Base-by-base conservation (phyloP, 64 coral and sea anemone genomes). In the Montipora capricornis region DNA sequence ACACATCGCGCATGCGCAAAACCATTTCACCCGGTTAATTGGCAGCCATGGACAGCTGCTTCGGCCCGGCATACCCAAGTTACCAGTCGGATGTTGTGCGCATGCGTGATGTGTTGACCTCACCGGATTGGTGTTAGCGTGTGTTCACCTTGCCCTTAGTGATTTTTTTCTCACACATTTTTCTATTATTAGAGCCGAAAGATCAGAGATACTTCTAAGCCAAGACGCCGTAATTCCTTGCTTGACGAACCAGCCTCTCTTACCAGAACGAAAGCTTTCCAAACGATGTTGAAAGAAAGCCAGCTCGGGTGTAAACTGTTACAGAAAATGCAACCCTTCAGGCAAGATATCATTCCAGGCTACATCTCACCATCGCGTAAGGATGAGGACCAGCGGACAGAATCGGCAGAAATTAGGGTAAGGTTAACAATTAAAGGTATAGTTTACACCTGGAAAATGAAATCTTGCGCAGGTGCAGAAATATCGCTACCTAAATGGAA, bases 311-410 rank as follows among this genome's bases (percentile, higher is more conserved):
- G 82, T 15, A 70, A 73, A 49, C 47, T 86, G 46, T 46, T 86
- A 17, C 82, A 71, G 82, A 51, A 86, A 69, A 86, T 51, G 82
- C 64, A 49, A 46, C 64, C 82, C 20, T 71, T 70, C 20, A 73
- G 44, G 8, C 44, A 13, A 4, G 62, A 13, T 12, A 50, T 70
- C 3, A 51, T 15, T 14, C 5, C 16, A 24, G 24, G n/a, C 20
- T 16, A 44, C 20, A 20, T 45, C 4, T 0, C 13, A 15, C 46
- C 76, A 78, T 20, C 29, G 8, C 19, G 8, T 37, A 49, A 19
- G 49, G 82, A 47, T 16, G 19, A 48, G 44, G 62, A 69, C 44
- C 16, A 0, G 37, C 37, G 37, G 17, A 19, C 13, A 47, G 19
- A 67, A 44, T 84, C 82, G 9, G 2, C 13, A 49, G 81, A 68